These are phyloP conservation scores for Ailuropoda melanoleuca DNA, from an alignment of 2,113 vertebrate genomes.

Conservation along the genomic window DNA sequence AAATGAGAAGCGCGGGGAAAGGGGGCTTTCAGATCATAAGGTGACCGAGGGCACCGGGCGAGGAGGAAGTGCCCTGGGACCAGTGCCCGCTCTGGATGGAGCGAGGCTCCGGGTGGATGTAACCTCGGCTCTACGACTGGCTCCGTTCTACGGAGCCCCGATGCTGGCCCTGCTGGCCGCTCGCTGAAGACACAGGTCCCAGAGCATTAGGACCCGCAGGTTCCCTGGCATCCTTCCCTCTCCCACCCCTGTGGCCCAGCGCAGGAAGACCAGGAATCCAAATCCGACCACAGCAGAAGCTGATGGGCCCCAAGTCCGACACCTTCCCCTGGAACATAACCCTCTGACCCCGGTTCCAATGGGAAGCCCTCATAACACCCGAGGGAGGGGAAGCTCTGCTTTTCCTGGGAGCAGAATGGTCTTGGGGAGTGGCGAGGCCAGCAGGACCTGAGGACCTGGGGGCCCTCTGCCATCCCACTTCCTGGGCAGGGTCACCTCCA, in stretches of 20 bases:
- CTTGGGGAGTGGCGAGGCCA: neutral
- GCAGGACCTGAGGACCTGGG: neutral
- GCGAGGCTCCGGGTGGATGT: neutral
- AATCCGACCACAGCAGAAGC: too few relatives aligned
- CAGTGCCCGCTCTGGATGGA: too few relatives aligned
- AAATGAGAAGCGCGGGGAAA: neutral
- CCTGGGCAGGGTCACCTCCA: neutral
- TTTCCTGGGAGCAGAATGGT: neutral
- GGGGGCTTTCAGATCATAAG: neutral
- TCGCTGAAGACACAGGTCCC: neutral
- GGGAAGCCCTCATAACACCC: neutral
- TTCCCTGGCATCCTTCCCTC: neutral
- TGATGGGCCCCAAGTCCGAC: neutral
- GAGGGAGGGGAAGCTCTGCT: neutral
- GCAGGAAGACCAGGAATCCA: neutral
- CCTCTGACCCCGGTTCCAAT: neutral
- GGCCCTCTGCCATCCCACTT: fast-evolving
- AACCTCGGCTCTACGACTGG: fast-evolving
- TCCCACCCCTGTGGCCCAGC: fast-evolving
- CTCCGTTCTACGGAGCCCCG: neutral
- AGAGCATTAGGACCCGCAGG: too few relatives aligned
- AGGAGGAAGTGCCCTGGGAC: neutral
- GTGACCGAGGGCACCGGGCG: neutral
- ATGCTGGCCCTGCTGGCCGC: neutral
- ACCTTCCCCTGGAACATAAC: fast-evolving